Base-by-base conservation (phyloP, 2,113 vertebrate genomes). In the Phyllostomus hastatus region DNA sequence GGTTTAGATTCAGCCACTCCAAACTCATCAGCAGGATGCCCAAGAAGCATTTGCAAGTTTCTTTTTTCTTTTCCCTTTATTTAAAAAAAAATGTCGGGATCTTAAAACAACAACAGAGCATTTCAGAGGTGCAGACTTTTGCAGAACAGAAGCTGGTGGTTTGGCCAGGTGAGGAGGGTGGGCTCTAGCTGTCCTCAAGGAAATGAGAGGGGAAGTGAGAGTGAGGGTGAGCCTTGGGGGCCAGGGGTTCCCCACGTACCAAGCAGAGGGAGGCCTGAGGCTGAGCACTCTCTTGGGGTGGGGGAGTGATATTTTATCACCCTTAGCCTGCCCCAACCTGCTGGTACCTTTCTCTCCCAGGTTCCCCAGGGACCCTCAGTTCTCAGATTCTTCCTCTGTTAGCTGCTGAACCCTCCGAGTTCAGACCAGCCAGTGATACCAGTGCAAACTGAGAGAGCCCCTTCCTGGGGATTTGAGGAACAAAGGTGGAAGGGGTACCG, bases 41-140 rank as follows among this genome's bases (percentile, higher is more conserved):
- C 85, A 57, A 78, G 67, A 89, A 84, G 38, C 43, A 83, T 28
- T 50, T 84, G 48, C 17, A 41, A 82, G 28, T 86, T 79, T 75
- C 22, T 91, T 80, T 79, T 66, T 93, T 33, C 15, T 93, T 83
- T 90, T 83, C 69, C 43, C 16, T 97, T 97, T 96, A 92, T 92
- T 97, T 96, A 38, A 66, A 88, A 96, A 97, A 92, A 73, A 85
- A 52, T 0, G 75, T 76, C 9, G 26, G 52, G 17, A 16, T 61
- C 90, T 97, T 61, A 10, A 94, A 92, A 92, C 24, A 82, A 93
- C 9, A 76, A 78, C 22, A 78, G 69, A 86, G 59, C 85, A 70
- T 79, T 69, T 96, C 66, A 79, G 91, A 96, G 61, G 61, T 85
- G 80, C n/a, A 46, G 10, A 90, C 3, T 54, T 85, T 89, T 85